Conservation (phyloP, 2,113 vertebrate genomes). For the Perccottus glenii region DNA sequence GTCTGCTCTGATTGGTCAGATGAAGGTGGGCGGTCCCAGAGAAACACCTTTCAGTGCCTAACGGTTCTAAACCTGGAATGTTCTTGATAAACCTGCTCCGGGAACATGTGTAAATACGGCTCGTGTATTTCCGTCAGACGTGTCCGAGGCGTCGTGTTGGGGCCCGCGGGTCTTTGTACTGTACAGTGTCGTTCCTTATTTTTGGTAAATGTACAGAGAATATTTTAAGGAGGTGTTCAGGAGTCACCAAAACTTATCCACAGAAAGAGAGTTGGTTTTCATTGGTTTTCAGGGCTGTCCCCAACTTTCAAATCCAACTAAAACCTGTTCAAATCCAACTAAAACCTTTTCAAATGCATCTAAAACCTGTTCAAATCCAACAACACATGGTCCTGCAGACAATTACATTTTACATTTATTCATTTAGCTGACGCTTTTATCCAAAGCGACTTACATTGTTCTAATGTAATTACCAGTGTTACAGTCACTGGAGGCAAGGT, state of each 20-base stretch:
- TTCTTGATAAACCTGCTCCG: constrained; percentile 69
- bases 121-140: constrained; percentile 57
- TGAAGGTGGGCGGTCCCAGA: constrained; percentile 68
- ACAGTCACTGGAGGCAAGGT: too few species aligned
- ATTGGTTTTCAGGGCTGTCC: background rate
- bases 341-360: too few species aligned
- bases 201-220: constrained; percentile 51
- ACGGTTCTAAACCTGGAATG: constrained; percentile 76
- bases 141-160: constrained; percentile 26
- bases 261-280: background rate
- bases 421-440: too few species aligned
- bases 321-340: too few species aligned
- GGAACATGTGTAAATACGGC: constrained; percentile 74
- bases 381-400: too few species aligned
- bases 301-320: too few species aligned
- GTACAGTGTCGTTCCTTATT: constrained; percentile 43
- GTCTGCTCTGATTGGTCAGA: constrained; percentile 55
- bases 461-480: too few species aligned
- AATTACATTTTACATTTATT: too few species aligned
- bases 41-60: constrained; percentile 82
- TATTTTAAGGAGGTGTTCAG: constrained; percentile 18
- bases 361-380: too few species aligned
- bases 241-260: background rate
- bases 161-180: constrained; percentile 48
- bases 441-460: too few species aligned